These are phyloP conservation scores for Muricea muricata DNA, from an alignment of 92 coral and sea anemone genomes.

Conservation along the genomic window DNA sequence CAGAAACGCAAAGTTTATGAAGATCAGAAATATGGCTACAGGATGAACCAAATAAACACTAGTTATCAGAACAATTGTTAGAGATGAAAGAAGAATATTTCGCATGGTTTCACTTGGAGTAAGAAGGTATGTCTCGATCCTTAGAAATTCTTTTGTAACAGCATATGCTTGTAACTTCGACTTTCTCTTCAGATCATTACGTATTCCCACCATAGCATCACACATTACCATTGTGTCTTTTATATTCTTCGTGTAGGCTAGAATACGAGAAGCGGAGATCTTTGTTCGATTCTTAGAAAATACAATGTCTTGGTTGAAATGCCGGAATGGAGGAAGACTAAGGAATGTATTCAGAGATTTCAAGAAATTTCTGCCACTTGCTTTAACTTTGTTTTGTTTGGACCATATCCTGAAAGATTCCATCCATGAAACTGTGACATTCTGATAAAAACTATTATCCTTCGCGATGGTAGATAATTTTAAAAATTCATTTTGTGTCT, in stretches of 20 bases:
- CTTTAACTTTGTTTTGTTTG: neutral
- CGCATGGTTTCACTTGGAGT: conserved; percentile 32
- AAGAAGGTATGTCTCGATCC: conserved; percentile 7
- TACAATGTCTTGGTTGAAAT: conserved; percentile 69
- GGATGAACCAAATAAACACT: conserved; percentile 47
- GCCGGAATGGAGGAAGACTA: conserved; percentile 37
- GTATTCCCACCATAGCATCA: conserved; percentile 71
- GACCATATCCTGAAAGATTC: conserved; percentile 38
- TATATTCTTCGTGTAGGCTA: conserved; percentile 58
- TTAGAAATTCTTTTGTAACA: conserved; percentile 19
- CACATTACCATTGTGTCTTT: conserved; percentile 62
- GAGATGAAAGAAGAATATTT: conserved; percentile 32
- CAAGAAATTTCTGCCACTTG: conserved; percentile 45
- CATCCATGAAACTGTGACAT: conserved; percentile 64
- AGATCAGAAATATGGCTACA: conserved; percentile 31
- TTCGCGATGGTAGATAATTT: neutral
- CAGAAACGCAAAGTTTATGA: conserved; percentile 29
- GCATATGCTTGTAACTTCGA: conserved; percentile 31
- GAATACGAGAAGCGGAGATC: conserved; percentile 68
- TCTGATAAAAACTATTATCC: conserved; percentile 44
- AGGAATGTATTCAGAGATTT: conserved; percentile 57
- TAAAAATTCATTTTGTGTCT: conserved; percentile 24
- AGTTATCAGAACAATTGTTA: conserved; percentile 36
- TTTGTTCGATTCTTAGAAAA: conserved; percentile 47
- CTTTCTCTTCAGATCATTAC: conserved; percentile 59